Base-by-base conservation (phyloP, 2,113 vertebrate genomes). In the Sylvia atricapilla region DNA sequence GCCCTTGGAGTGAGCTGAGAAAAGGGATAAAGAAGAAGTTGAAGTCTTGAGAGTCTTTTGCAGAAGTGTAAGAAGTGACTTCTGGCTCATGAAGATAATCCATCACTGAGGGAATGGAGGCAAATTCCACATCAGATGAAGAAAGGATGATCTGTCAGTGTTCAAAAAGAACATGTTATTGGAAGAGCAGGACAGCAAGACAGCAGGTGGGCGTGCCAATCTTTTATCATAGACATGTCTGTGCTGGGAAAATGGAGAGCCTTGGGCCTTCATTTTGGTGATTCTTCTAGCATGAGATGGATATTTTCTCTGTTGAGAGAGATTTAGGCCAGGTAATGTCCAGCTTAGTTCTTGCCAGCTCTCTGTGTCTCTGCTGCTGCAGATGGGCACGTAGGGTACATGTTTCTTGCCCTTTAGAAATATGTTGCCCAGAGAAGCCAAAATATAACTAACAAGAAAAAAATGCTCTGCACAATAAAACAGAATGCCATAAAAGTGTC, bases 401-500 rank as follows among this genome's bases (percentile, higher is more conserved):
- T 49, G 43, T 68, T 64, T 86, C 39, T 88, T 93, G 82, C 75
- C 78, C 90, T 95, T 95, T 81, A 87, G 75, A 95, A 96, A 44
- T 91, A 73, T 84, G 87, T 80, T 96, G 84, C 63, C 87, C 41
- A 35, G n/a, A 83, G 50, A 91, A 90, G 92, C 84, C 95, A 95
- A 95, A 94, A 80, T 90, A 88, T 27, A 90, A 79, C 91, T 94
- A 95, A 97, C 52, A 77, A 90, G 85, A 86, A 88, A 94, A 95
- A 96, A 95, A 95, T 94, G 84, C 76, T 91, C 82, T 85, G 24
- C 87, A 88, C 74, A 91, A 90, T 95, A 94, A 94, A 95, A 33
- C 19, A 93, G 91, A 95, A 90, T 83, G 82, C 75, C 87, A 91
- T 95, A 95, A 95, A 95, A 95, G 82, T 94, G 91, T 95, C 93